Evolutionary conservation across 92 coral and sea anemone genomes (phyloP).

Genomic region (Pocillopora meandrina): DNA sequence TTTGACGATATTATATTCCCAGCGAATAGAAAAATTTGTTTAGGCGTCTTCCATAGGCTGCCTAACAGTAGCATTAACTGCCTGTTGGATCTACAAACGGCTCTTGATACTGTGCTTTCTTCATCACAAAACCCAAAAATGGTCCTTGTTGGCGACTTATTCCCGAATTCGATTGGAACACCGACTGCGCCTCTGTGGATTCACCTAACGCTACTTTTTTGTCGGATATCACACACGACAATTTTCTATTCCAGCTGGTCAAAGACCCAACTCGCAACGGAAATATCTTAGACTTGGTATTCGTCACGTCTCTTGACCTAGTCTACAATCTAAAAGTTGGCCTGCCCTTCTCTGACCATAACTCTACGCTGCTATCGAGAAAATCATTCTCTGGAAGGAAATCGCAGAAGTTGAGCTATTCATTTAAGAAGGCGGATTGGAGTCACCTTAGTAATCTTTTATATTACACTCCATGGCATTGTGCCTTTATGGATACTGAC

Average conservation of each 20-base stretch:
- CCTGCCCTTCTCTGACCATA: slow-evolving; percentile 49
- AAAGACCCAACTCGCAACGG: slow-evolving; percentile 27
- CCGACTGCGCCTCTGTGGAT: slow-evolving; percentile 17
- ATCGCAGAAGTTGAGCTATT: slow-evolving; percentile 18
- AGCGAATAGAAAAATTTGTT: slow-evolving; percentile 24
- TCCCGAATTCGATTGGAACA: slow-evolving; percentile 43
- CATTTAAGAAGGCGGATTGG: background rate
- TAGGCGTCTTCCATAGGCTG: slow-evolving; percentile 45
- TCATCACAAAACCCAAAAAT: slow-evolving; percentile 33
- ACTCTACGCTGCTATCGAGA: slow-evolving; percentile 15
- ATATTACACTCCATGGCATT: slow-evolving; percentile 42
- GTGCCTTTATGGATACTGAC: slow-evolving; percentile 22
- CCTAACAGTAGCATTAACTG: slow-evolving; percentile 31
- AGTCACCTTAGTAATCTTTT: too few relatives aligned
- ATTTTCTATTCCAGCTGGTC: slow-evolving; percentile 35
- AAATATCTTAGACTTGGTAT: slow-evolving; percentile 49
- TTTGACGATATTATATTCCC: slow-evolving; percentile 8
- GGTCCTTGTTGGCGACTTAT: slow-evolving; percentile 50
- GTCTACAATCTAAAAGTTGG: slow-evolving; percentile 34
- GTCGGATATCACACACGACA: slow-evolving; percentile 28
- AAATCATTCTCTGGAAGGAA: background rate
- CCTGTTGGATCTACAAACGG: slow-evolving; percentile 31
- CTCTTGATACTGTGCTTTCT: slow-evolving; percentile 27
- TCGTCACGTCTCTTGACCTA: slow-evolving; percentile 21
- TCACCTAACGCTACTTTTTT: slow-evolving; percentile 4